phyloP scores from a whole-genome alignment of 2,113 vertebrate species.

The Petrocephalus zakoni region DNA sequence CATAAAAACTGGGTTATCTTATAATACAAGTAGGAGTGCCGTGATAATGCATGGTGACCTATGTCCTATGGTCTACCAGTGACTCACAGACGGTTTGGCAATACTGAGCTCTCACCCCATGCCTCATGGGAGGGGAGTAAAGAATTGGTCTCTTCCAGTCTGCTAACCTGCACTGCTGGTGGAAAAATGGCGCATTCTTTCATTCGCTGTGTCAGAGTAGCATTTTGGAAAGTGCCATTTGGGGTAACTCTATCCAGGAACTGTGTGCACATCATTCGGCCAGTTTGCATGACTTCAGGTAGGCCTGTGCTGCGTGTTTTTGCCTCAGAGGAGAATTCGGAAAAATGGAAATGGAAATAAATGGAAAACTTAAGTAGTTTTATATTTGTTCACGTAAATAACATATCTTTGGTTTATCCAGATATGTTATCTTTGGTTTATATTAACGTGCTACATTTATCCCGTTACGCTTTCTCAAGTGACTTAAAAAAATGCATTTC shows the following conservation, averaged over 20 bases:
- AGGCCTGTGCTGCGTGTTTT: not conserved
- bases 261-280: not conserved
- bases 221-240: not conserved
- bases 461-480: not conserved
- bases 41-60: not conserved
- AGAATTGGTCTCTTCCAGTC: not conserved
- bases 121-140: not conserved
- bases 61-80: not conserved
- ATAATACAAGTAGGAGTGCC: not conserved
- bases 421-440: no score
- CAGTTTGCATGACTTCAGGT: not conserved
- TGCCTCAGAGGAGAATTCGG: not conserved
- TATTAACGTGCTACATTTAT: not conserved
- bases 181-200: constrained; percentile 8
- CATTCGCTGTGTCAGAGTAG: not conserved
- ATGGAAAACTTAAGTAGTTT: not conserved
- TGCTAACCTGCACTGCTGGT: not conserved
- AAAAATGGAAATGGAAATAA: no score
- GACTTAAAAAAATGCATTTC: not conserved
- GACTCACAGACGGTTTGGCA: not conserved
- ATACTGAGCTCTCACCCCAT: not conserved
- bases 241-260: not conserved
- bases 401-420: not conserved
- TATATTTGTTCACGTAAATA: not conserved
- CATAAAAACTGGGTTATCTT: not conserved